Evolutionary conservation across 1,140 invertebrate genomes (phyloP).

Genomic region (Cecropterus lyciades): DNA sequence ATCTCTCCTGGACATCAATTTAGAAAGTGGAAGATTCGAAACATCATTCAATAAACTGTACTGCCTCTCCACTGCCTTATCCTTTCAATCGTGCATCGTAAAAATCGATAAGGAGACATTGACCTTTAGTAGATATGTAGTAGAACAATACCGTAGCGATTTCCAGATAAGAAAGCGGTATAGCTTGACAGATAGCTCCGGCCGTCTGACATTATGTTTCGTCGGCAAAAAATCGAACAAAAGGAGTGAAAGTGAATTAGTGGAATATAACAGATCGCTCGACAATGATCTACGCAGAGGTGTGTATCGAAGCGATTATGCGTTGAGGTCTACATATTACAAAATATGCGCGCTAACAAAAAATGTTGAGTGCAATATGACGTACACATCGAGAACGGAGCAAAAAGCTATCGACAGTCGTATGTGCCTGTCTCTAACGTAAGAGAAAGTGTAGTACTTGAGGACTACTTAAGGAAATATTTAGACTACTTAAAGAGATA

Average conservation of each 20-base stretch:
- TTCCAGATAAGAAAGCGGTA: conserved; percentile 65
- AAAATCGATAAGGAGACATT: conserved; percentile 48
- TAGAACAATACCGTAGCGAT: conserved; percentile 59
- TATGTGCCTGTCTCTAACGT: too few relatives aligned
- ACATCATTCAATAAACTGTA: conserved; percentile 27
- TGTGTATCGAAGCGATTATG: conserved; percentile 39
- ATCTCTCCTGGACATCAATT: conserved; percentile 3
- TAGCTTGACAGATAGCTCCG: conserved; percentile 57
- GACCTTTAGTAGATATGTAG: conserved; percentile 37
- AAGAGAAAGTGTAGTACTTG: too few relatives aligned
- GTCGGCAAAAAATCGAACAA: conserved; percentile 62
- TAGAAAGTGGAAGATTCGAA: conserved; percentile 24
- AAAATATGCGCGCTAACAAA: conserved; percentile 39
- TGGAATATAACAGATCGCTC: conserved; percentile 40
- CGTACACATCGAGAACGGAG: neutral
- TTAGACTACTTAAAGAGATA: too few relatives aligned
- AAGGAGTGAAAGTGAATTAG: conserved; percentile 68
- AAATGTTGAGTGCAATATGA: conserved; percentile 22
- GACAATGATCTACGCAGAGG: conserved; percentile 37
- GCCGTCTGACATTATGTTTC: conserved; percentile 59
- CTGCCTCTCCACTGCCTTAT: conserved; percentile 29
- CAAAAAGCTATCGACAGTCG: neutral
- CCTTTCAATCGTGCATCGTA: conserved; percentile 37
- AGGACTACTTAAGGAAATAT: too few relatives aligned
- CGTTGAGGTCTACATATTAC: conserved; percentile 39